Base-by-base conservation (phyloP, 1,140 invertebrate species). In the Drosophila azteca region DNA sequence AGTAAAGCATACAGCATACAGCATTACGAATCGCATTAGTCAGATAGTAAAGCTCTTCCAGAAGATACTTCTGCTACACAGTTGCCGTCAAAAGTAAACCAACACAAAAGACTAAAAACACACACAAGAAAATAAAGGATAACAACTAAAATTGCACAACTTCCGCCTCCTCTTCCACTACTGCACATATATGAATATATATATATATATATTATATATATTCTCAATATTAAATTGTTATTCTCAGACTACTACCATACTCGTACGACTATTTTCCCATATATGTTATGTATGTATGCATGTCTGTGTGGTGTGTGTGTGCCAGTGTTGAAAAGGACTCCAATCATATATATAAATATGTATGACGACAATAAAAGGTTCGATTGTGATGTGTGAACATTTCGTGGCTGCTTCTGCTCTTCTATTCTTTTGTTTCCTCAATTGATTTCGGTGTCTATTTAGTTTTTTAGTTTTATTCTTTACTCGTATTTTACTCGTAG, bases 261-360 rank as follows among this genome's bases (percentile, higher is more conserved):
- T 39, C 66, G 69, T 78, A 76, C 35, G 70, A 88, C 84, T 87
- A 88, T 88, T 67, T 79, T 79, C 67, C 74, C n/a, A n/a, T n/a
- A 20, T 20, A 20, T 20, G n/a, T n/a, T n/a, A 20, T 20, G 17
- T 20, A 70, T 62, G 80, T 81, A 79, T 74, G 64, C 59, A 64
- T 72, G 62, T 78, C 49, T 62, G 57, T 66, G 22, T 80, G 49
- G 6, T 77, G 54, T 70, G 17, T 68, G 24, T 39, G 46, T 63
- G 57, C 58, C 51, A 41, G 29, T 62, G 44, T 39, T 50, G 51
- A 41, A 73, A 63, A 44, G 64, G 64, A 69, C 63, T 51, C 31
- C n/a, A 65, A 71, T 24, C 26, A 48, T 39, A 13, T 39, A 35
- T 9, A 8, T 31, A 31, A 5, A 31, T 39, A 24, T 46, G 49